phyloP scores from a whole-genome alignment of 2,888 invertebrate species.

The Drosophila prostipennis region DNA sequence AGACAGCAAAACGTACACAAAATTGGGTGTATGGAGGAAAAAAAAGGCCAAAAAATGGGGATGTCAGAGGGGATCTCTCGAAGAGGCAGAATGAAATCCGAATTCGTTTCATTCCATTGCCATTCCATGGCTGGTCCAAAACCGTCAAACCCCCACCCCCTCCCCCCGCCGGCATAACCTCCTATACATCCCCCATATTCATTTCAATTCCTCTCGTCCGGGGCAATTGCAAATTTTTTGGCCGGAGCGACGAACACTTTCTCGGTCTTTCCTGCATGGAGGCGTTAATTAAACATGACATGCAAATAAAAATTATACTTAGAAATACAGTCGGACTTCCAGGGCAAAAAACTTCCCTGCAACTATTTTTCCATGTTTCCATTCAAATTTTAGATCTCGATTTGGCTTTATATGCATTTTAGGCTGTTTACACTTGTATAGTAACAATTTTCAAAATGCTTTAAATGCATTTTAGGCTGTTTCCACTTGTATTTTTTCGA shows the following conservation, averaged over 20 bases:
- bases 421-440: neutral
- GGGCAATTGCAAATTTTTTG: constrained; percentile 47
- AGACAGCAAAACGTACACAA: constrained; percentile 62
- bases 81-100: constrained; percentile 58
- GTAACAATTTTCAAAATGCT: neutral
- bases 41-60: constrained; percentile 4
- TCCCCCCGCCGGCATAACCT: neutral
- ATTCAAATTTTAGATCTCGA: neutral
- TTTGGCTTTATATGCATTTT: neutral
- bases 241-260: constrained; percentile 24
- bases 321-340: constrained; percentile 44
- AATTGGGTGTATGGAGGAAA: constrained; percentile 31
- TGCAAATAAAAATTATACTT: constrained; percentile 73
- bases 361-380: no score
- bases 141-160: neutral
- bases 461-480: neutral
- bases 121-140: constrained; percentile 59
- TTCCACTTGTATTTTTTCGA: neutral
- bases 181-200: constrained; percentile 41
- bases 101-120: constrained; percentile 76
- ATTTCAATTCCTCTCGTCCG: constrained; percentile 58
- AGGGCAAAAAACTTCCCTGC: neutral
- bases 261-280: constrained; percentile 46
- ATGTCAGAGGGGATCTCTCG: constrained; percentile 4
- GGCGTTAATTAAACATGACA: constrained; percentile 79